phyloP scores from a whole-genome alignment of 1,140 invertebrate genomes.

The Bradysia coprophila region DNA sequence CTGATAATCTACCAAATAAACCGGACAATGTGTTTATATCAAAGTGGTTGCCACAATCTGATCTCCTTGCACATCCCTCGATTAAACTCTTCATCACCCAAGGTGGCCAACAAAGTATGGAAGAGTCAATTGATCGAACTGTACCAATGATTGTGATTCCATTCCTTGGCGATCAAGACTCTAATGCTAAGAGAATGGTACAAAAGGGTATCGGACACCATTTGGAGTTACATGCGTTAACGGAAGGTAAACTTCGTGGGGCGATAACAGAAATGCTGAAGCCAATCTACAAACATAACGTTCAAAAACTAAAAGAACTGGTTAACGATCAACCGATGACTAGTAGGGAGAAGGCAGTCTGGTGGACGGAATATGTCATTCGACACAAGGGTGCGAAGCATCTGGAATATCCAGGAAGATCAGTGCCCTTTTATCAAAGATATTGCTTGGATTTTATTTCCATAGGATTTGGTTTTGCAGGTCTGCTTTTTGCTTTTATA shows the following conservation, averaged over 20 bases:
- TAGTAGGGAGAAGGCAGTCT: constrained; percentile 9
- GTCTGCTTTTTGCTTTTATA: too few species aligned
- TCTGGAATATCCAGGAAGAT: not conserved
- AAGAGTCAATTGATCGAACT: constrained; percentile 50
- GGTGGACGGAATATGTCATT: constrained; percentile 11
- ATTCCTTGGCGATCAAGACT: constrained; percentile 44
- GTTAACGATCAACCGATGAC: constrained; percentile 2
- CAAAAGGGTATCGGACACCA: constrained; percentile 36
- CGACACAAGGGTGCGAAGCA: too few species aligned
- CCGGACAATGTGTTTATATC: constrained; percentile 38
- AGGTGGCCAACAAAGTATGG: constrained; percentile 49
- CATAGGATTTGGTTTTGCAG: too few species aligned
- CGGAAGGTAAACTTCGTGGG: constrained; percentile 22
- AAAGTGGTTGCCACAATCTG: constrained; percentile 49
- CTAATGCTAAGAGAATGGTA: constrained; percentile 33
- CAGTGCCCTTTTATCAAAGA: not conserved
- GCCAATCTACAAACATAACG: not conserved
- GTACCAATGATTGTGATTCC: constrained; percentile 59
- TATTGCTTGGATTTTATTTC: too few species aligned
- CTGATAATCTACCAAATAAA: constrained; percentile 10
- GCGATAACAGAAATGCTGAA: not conserved
- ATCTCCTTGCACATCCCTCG: constrained; percentile 41
- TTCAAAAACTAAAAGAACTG: not conserved
- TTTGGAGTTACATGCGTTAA: constrained; percentile 29
- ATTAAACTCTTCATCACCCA: constrained; percentile 49